Evolutionary conservation across 2,888 invertebrate genomes (phyloP), one percentile per base, ranked within the genome.

Genomic region (Cyrtodaria siliqua): DNA sequence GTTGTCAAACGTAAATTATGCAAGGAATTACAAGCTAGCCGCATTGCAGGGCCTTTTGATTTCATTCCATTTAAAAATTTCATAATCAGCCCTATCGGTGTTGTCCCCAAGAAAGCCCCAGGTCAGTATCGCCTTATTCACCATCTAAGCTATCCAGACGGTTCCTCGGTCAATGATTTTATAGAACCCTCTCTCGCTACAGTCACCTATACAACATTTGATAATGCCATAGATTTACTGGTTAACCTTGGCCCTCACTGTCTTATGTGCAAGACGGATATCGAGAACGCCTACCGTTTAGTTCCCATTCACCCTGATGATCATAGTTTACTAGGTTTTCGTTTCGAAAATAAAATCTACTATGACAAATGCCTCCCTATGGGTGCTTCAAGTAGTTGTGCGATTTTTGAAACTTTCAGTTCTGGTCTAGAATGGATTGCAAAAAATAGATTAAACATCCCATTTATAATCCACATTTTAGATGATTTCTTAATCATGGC

Each of bases 121-220:
- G 69, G 76, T 1, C 29, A 75, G 20, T 75, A 53, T 47, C 16
- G 82, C 2, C 47, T 82, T 0, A 78, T 78, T 16, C 82, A 82
- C 14, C 77, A 78, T 63, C 49, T 75, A 1, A 71, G 66, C 18
- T 62, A 27, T 42, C 78, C 72, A 14, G 26, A 53, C 20, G 67
- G 66, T 12, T 14, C 14, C 0, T 78, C 74, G 2, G 49, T 78
- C 9, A 78, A 78, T 63, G 75, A 78, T 29, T 63, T 29, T 29
- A 78, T 82, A 29, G 53, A 52, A 4, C 53, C 60, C 1, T 9
- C 2, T 2, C n/a, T 73, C 18, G 16, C 56, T 9, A 26, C 62
- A 12, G 76, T 80, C 14, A 2, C 14, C 2, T 76, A 73, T 56
- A 26, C 70, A 4, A 50, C 62, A 6, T 57, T 81, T 66, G 66